Conservation (phyloP, 1,140 invertebrate species). For the Octopus bimaculoides region DNA sequence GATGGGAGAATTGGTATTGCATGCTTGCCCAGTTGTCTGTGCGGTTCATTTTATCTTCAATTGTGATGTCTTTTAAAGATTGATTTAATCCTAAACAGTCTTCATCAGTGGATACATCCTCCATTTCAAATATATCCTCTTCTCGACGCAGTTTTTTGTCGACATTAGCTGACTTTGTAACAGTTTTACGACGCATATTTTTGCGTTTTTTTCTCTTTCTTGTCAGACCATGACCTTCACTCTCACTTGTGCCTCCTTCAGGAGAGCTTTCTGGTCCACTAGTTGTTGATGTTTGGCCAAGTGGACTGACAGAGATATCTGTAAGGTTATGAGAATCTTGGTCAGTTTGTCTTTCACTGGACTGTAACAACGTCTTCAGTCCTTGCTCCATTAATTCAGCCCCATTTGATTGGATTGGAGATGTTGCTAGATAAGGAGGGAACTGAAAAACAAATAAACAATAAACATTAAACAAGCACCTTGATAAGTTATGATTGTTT, state of each 20-base stretch:
- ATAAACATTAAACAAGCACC: too few species aligned
- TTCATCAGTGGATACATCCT: constrained; percentile 60
- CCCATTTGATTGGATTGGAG: constrained; percentile 44
- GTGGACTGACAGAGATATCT: not conserved
- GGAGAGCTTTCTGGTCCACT: constrained; percentile 21
- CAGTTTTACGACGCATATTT: constrained; percentile 16
- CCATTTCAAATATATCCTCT: constrained; percentile 60
- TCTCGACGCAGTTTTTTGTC: constrained; percentile 15
- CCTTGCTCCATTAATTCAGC: constrained; percentile 47
- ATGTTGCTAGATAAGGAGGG: constrained; percentile 56
- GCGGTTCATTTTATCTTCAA: constrained; percentile 37
- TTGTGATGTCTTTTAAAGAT: constrained; percentile 26
- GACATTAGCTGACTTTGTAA: not conserved
- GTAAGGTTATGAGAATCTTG: not conserved
- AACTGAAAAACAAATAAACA: constrained; percentile 29
- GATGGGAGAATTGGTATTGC: constrained; percentile 68
- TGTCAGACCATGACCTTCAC: constrained; percentile 33
- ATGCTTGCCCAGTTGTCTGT: constrained; percentile 42
- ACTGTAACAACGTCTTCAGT: constrained; percentile 34
- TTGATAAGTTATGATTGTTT: too few species aligned
- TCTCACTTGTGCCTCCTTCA: constrained; percentile 27
- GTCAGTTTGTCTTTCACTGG: not conserved
- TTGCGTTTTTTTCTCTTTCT: constrained; percentile 32
- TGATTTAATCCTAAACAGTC: constrained; percentile 21
- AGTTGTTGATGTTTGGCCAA: not conserved